Percentiles rank a stretch among this genome's conserved stretches.
These are phyloP conservation scores for Hippopotamyrus pictus DNA, from an alignment of 2,797 vertebrate genomes.

Conservation along the genomic window DNA sequence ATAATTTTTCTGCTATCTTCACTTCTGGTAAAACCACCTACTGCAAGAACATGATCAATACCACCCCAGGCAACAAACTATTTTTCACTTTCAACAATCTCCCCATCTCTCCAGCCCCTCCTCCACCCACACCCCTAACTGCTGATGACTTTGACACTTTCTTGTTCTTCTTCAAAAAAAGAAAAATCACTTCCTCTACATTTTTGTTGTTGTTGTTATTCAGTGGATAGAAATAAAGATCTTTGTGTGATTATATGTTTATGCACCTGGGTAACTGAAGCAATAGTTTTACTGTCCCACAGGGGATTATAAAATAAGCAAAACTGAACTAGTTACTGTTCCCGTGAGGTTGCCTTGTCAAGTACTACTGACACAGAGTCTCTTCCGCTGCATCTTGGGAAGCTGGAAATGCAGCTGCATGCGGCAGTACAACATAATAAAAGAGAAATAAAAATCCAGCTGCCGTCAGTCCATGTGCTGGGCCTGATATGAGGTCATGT, in stretches of 20 bases:
- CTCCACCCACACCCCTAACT: not conserved
- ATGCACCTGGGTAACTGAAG: not conserved
- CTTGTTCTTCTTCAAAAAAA: not conserved
- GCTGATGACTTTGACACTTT: not conserved
- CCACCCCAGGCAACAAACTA: not conserved
- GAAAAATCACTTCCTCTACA: not conserved
- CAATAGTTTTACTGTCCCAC: not conserved
- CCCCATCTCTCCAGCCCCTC: not conserved
- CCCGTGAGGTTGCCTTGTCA: not conserved
- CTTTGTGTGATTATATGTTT: not conserved
- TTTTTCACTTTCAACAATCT: not conserved
- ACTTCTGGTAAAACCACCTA: not conserved
- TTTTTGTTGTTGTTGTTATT: not conserved
- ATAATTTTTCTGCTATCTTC: not conserved
- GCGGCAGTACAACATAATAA: not conserved
- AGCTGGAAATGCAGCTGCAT: not conserved
- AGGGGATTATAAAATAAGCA: not conserved
- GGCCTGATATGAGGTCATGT: not conserved
- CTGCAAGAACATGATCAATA: not conserved
- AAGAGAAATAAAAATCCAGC: not conserved
- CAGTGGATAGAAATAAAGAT: not conserved
- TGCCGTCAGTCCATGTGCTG: not conserved
- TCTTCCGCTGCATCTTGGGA: not conserved
- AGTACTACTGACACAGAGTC: not conserved
- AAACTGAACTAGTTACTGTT: not conserved